Evolutionary conservation across 1,140 invertebrate species (phyloP), one percentile per base, ranked within the genome.

Genomic region (Drosophila tropicalis): DNA sequence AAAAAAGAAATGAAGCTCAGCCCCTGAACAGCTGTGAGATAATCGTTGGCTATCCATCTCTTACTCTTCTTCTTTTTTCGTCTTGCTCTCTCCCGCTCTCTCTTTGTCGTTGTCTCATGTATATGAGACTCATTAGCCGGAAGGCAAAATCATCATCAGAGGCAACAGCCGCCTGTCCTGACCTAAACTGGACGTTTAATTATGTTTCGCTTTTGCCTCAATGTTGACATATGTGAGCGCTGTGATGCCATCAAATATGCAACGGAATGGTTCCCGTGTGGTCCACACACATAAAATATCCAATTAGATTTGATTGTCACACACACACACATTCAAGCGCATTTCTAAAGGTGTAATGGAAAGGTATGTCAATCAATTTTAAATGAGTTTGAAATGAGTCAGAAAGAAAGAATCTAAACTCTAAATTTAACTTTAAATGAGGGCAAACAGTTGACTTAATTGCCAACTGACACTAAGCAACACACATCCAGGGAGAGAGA

Each of bases 361-460:
- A 51, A 51, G 66, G 61, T 44, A 55, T 70, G 83, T 79, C 86
- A 81, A 89, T 89, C 86, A 90, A 89, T 89, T 90, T 90, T 89
- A 85, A 89, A 89, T 89, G 86, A 89, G 85, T 81, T 90, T 76
- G 75, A 86, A 89, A 86, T 89, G 44, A 51, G 44, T 51, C 44
- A 51, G 44, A 51, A 51, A 51, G 44, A 51, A 51, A 51, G 19
- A 51, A 51, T 51, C 44, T 51, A 51, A 51, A 51, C 44, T 51
- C 44, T 51, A 51, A 51, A 51, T 51, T 51, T 51, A 51, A 51
- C 44, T 51, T 51, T 51, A 51, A 51, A 51, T 51, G 44, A 32
- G 39, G 56, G 56, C 51, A 15, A 41, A 36, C 29, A 56, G 61
- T 47, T 55, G 40, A 68, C 61, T 63, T 90, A 90, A 90, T 83